phyloP scores from a whole-genome alignment of 2,113 vertebrate genomes.

The Pteruthius melanotis region DNA sequence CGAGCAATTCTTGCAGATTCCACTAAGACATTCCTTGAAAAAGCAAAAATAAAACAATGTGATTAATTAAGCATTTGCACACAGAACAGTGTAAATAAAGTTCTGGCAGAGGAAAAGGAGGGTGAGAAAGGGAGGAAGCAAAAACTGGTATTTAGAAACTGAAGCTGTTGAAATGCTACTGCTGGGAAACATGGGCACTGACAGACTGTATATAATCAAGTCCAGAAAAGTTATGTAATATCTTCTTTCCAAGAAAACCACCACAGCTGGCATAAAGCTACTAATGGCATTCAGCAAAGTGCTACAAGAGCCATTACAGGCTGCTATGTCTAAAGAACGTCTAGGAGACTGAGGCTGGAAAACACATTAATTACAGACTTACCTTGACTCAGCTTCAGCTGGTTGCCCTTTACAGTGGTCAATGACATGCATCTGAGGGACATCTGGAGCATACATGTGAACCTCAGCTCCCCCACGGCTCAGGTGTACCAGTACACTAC shows the following conservation, averaged over 20 bases:
- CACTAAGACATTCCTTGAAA: slow-evolving; percentile 82
- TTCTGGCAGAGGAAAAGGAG: not conserved
- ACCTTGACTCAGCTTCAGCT: slow-evolving; percentile 77
- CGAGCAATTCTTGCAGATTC: slow-evolving; percentile 94
- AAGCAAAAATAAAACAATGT: not conserved
- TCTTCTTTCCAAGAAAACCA: not conserved
- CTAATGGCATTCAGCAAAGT: not conserved
- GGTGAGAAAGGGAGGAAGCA: not conserved
- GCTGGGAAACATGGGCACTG: not conserved
- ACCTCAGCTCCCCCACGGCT: slow-evolving; percentile 82
- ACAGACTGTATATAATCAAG: not conserved
- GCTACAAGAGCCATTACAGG: not conserved
- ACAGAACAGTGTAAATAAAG: not conserved
- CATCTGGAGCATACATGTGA: slow-evolving; percentile 89
- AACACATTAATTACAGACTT: not conserved
- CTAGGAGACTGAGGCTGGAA: not conserved
- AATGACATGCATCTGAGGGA: slow-evolving; percentile 91
- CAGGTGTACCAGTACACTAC: slow-evolving; percentile 83
- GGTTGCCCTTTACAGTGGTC: slow-evolving; percentile 90
- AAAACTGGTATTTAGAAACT: not conserved
- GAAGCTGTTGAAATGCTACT: not conserved
- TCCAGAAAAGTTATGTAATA: not conserved
- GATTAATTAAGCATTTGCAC: not conserved
- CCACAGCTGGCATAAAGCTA: not conserved
- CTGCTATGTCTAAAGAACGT: not conserved